Conservation (phyloP, 2,113 vertebrate genomes). For the Petaurus breviceps region DNA sequence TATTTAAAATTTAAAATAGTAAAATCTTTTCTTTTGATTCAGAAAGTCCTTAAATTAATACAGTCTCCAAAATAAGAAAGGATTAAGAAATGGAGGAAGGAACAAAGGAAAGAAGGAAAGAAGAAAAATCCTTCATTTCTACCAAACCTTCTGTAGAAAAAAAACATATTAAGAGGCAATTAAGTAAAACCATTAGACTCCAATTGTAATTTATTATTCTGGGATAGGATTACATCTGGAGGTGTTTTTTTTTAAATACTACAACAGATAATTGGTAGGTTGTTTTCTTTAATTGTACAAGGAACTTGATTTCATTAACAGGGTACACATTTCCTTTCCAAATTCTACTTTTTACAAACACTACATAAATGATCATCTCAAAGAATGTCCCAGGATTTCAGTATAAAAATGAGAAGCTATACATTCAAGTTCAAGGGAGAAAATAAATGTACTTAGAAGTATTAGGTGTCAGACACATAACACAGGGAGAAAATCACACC, state of each 20-base stretch:
- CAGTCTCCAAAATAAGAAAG: slow-evolving; percentile 40
- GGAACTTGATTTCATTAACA: slow-evolving; percentile 52
- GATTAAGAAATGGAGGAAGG: neutral
- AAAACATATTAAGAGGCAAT: slow-evolving; percentile 19
- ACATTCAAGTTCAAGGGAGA: slow-evolving; percentile 38
- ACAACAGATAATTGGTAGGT: slow-evolving; percentile 55
- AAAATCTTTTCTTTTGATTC: neutral
- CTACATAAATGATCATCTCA: slow-evolving; percentile 35
- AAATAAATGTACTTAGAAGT: slow-evolving; percentile 58
- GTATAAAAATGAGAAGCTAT: slow-evolving; percentile 39
- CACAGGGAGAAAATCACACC: slow-evolving; percentile 48
- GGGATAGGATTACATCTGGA: neutral
- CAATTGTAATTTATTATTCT: neutral
- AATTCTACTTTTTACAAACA: slow-evolving; percentile 25
- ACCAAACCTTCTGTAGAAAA: slow-evolving; percentile 35
- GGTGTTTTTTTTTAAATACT: neutral
- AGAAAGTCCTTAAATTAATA: slow-evolving; percentile 11
- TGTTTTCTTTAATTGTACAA: slow-evolving; percentile 21
- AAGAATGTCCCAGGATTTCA: slow-evolving; percentile 18
- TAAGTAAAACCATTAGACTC: slow-evolving; percentile 15
- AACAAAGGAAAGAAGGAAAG: neutral
- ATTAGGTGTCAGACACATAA: slow-evolving; percentile 45
- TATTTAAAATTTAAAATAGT: neutral
- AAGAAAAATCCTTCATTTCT: neutral
- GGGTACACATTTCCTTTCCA: slow-evolving; percentile 33